Evolutionary conservation across 2,797 vertebrate genomes (phyloP).

Genomic region (Harpagifer antarcticus): DNA sequence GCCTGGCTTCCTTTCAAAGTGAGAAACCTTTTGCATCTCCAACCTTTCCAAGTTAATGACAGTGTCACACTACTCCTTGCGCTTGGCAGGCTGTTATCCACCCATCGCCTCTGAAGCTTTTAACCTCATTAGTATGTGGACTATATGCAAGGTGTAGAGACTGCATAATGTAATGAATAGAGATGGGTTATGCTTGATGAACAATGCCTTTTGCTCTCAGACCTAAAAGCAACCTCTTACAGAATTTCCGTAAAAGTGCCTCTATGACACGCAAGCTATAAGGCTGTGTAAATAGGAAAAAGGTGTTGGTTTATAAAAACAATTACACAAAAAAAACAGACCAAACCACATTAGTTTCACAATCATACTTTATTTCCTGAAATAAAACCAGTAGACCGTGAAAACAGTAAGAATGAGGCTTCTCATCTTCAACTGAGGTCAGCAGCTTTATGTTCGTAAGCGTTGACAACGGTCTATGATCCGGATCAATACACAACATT

Average conservation of each 20-base stretch:
- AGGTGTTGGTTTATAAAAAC: not conserved
- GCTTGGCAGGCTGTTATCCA: conserved; percentile 61
- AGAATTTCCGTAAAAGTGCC: not conserved
- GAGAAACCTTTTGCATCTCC: conserved; percentile 53
- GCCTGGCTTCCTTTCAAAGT: conserved; percentile 34
- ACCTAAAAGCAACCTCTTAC: not conserved
- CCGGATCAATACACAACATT: conserved; percentile 24
- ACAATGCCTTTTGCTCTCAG: not conserved
- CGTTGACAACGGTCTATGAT: conserved; percentile 4
- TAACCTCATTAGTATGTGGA: conserved; percentile 72
- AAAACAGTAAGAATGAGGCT: conserved; percentile 31
- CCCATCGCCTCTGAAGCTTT: conserved; percentile 50
- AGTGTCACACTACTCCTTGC: conserved; percentile 46
- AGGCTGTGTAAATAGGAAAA: not conserved
- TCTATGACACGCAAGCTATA: not conserved
- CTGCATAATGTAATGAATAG: conserved; percentile 51
- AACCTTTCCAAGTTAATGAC: conserved; percentile 63
- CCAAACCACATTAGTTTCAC: conserved; percentile 23
- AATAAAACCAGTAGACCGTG: conserved; percentile 37
- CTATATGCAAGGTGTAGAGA: conserved; percentile 58
- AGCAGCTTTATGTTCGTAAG: conserved; percentile 29
- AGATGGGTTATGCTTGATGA: conserved; percentile 42
- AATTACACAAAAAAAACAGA: conserved; percentile 2
- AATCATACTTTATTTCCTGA: conserved; percentile 68
- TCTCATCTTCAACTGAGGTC: conserved; percentile 30